These are phyloP conservation scores for Cotesia congregata DNA, from an alignment of 2,888 invertebrate genomes.

Conservation along the genomic window DNA sequence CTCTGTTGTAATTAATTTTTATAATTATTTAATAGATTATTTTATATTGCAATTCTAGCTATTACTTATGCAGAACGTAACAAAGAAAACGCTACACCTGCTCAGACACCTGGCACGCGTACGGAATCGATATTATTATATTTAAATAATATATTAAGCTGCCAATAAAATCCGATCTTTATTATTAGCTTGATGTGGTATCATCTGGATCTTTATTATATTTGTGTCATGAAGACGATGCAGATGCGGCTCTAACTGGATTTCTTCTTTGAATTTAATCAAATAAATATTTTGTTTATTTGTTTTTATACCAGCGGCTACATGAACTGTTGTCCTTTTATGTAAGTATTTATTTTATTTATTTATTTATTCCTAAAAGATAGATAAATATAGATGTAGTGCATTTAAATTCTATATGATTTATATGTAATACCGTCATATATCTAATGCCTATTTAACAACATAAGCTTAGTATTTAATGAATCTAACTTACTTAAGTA, in stretches of 20 bases:
- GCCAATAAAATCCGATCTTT: too few relatives aligned
- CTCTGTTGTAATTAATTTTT: too few relatives aligned
- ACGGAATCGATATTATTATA: slow-evolving; percentile 40
- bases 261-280: background rate
- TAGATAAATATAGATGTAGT: too few relatives aligned
- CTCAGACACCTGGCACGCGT: slow-evolving; percentile 45
- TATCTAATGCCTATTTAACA: too few relatives aligned
- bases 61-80: background rate
- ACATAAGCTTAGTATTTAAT: too few relatives aligned
- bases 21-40: too few relatives aligned
- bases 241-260: background rate
- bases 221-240: background rate
- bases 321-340: slow-evolving; percentile 67
- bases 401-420: too few relatives aligned
- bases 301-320: slow-evolving; percentile 47
- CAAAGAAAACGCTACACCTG: slow-evolving; percentile 5
- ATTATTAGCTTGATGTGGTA: background rate
- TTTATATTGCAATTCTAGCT: background rate
- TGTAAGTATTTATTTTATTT: slow-evolving; percentile 61
- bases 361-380: too few relatives aligned
- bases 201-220: background rate
- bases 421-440: too few relatives aligned
- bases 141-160: background rate
- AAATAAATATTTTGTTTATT: background rate
- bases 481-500: too few relatives aligned